phyloP scores from a whole-genome alignment of 2,797 vertebrate species.

The Xyrichtys novacula region DNA sequence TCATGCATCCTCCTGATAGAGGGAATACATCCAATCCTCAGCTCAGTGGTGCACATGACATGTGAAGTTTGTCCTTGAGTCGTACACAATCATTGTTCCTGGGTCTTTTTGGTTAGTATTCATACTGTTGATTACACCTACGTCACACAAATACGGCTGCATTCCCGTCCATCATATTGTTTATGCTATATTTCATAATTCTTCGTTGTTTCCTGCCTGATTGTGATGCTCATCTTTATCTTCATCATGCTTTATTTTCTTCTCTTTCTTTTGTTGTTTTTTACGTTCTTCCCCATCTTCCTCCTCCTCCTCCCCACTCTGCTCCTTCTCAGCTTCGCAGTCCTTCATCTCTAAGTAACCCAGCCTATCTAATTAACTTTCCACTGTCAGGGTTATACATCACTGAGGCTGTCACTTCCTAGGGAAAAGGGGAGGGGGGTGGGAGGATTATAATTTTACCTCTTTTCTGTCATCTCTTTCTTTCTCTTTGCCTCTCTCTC shows the following conservation, averaged over 20 bases:
- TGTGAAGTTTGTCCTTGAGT: slow-evolving; percentile 28
- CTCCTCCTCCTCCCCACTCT: slow-evolving; percentile 14
- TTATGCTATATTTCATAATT: background rate
- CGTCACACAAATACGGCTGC: background rate
- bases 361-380: slow-evolving; percentile 80
- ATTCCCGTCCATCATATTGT: background rate
- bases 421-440: slow-evolving; percentile 41
- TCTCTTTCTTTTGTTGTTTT: slow-evolving; percentile 27
- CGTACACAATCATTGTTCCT: background rate
- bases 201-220: slow-evolving; percentile 19
- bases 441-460: slow-evolving; percentile 68
- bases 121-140: slow-evolving; percentile 9
- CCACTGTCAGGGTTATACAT: slow-evolving; percentile 74
- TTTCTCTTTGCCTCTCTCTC: slow-evolving; percentile 31
- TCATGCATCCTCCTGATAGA: slow-evolving; percentile 22
- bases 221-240: slow-evolving; percentile 19
- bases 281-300: slow-evolving; percentile 32
- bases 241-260: slow-evolving; percentile 18
- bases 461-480: slow-evolving; percentile 61
- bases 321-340: slow-evolving; percentile 49
- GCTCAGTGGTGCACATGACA: slow-evolving; percentile 28
- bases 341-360: slow-evolving; percentile 74
- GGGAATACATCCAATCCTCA: slow-evolving; percentile 25
- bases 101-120: slow-evolving; percentile 5
- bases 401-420: slow-evolving; percentile 71